A percentile compares a stretch with the other conserved stretches of the same genome.
Evolutionary conservation across 2,888 invertebrate genomes (phyloP).

Genomic region (Leptinotarsa juncta): DNA sequence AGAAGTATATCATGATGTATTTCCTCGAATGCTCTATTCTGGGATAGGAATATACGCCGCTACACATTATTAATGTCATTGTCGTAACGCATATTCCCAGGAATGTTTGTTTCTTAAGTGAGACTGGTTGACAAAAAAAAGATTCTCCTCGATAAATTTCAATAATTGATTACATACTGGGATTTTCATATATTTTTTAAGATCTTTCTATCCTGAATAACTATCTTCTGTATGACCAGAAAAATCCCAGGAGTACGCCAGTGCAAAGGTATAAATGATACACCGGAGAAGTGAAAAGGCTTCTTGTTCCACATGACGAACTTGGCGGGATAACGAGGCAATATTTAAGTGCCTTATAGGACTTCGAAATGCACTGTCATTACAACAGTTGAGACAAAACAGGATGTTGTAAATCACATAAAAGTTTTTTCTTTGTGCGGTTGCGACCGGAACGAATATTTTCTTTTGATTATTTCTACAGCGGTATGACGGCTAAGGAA

Average conservation of each 20-base stretch:
- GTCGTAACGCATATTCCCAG: no score
- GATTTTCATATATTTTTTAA: no score
- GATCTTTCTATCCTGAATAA: no score
- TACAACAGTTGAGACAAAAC: constrained; percentile 26
- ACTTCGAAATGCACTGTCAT: constrained; percentile 25
- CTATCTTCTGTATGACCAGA: no score
- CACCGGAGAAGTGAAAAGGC: constrained; percentile 25
- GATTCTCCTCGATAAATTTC: no score
- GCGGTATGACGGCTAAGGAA: not conserved
- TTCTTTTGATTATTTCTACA: constrained; percentile 4
- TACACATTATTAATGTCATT: no score
- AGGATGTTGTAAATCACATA: constrained; percentile 36
- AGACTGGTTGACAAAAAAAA: no score
- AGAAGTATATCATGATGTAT: no score
- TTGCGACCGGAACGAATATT: constrained; percentile 33
- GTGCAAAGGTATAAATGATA: constrained; percentile 1
- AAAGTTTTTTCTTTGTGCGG: constrained; percentile 28
- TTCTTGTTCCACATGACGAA: constrained; percentile 29
- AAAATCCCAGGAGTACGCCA: not conserved
- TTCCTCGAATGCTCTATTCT: no score
- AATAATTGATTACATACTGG: no score
- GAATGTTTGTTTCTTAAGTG: no score
- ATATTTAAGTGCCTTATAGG: constrained; percentile 32
- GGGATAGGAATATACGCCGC: no score
- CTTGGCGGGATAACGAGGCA: constrained; percentile 28